These are phyloP conservation scores for Emmelina monodactyla DNA, from an alignment of 2,888 invertebrate genomes.

Conservation along the genomic window DNA sequence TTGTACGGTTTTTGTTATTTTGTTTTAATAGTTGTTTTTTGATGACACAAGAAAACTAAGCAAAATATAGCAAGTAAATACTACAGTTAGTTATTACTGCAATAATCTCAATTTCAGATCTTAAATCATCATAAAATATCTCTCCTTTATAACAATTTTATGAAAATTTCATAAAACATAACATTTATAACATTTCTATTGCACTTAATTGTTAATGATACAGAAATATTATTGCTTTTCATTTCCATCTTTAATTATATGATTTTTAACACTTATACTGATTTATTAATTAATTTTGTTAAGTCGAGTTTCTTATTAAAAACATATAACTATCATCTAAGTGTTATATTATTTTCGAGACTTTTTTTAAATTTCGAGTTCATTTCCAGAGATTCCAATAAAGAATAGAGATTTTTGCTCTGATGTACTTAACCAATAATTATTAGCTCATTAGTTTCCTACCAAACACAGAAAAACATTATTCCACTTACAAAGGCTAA, in stretches of 20 bases:
- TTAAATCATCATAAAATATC: slow-evolving; percentile 16
- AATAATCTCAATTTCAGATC: slow-evolving; percentile 58
- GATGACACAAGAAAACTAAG: no score
- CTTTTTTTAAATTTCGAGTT: slow-evolving; percentile 14
- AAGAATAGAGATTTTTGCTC: slow-evolving; percentile 45
- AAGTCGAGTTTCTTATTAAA: background rate
- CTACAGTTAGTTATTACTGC: slow-evolving; percentile 22
- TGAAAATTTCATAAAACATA: slow-evolving; percentile 39
- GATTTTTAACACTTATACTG: background rate
- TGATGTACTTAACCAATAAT: slow-evolving; percentile 19
- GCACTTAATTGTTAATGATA: slow-evolving; percentile 43
- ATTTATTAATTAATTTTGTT: background rate
- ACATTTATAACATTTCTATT: slow-evolving; percentile 40
- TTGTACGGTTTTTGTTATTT: no score
- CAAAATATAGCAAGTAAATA: slow-evolving; percentile 30
- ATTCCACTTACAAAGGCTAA: slow-evolving; percentile 18
- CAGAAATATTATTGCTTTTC: slow-evolving; percentile 40
- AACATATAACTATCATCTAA: slow-evolving; percentile 16
- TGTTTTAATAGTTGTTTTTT: no score
- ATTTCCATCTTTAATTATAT: background rate
- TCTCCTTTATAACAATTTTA: background rate
- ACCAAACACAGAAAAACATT: background rate
- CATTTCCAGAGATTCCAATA: slow-evolving; percentile 39
- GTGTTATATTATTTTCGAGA: slow-evolving; percentile 8
- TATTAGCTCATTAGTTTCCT: no score